phyloP scores from a whole-genome alignment of 2,888 invertebrate genomes.

The Tipula helvola region DNA sequence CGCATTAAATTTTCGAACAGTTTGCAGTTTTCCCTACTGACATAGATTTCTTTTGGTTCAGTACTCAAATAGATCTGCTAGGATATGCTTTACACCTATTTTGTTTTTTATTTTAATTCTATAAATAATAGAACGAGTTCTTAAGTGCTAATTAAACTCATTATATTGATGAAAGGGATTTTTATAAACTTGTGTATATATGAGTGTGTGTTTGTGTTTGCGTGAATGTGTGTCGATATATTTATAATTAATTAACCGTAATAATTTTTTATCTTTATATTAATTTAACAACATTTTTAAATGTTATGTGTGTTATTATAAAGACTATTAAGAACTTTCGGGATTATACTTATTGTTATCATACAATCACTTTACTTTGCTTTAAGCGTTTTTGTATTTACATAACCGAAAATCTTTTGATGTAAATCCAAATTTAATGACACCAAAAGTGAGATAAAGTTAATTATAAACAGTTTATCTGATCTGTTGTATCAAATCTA shows the following conservation, averaged over 20 bases:
- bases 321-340: conserved; percentile 4
- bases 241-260: neutral
- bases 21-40: neutral
- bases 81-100: neutral
- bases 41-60: neutral
- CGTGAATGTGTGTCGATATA: neutral
- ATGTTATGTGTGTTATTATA: neutral
- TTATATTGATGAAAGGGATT: neutral
- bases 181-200: neutral
- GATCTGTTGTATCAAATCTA: neutral
- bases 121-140: neutral
- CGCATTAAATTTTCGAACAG: neutral
- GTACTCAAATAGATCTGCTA: neutral
- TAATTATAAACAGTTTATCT: neutral
- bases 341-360: neutral
- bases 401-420: neutral
- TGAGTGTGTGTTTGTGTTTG: neutral
- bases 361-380: neutral
- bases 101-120: neutral
- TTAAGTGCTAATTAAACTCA: neutral
- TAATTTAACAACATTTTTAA: neutral
- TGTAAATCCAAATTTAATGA: neutral
- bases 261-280: neutral
- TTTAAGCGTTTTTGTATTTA: neutral
- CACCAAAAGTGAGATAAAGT: neutral